phyloP scores from a whole-genome alignment of 1,140 invertebrate species.

The Euura lappo region DNA sequence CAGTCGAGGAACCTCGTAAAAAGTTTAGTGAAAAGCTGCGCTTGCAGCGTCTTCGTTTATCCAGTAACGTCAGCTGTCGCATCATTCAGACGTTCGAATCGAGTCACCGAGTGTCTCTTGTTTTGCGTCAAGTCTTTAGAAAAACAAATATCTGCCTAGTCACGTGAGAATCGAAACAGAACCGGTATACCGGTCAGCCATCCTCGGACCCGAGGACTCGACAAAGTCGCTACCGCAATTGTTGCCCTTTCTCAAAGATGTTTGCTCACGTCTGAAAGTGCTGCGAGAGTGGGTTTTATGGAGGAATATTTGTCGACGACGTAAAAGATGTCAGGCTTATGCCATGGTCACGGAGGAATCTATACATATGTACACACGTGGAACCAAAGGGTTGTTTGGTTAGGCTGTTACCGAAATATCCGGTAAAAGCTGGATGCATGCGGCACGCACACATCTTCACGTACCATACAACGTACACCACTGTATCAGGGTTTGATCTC shows the following conservation, averaged over 20 bases:
- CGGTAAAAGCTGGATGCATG: conserved; percentile 28
- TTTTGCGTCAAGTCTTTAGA: no score
- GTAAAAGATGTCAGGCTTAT: conserved; percentile 13
- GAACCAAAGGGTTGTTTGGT: conserved; percentile 30
- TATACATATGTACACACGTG: conserved; percentile 4
- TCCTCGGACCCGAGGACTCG: no score
- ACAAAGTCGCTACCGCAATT: not conserved
- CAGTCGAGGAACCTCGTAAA: no score
- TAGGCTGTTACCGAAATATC: conserved; percentile 30
- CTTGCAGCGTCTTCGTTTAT: no score
- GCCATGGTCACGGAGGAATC: not conserved
- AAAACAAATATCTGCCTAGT: not conserved
- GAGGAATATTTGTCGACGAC: conserved; percentile 35
- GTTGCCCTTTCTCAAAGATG: conserved; percentile 15
- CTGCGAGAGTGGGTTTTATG: conserved; percentile 19
- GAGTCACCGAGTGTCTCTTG: no score
- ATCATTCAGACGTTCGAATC: no score
- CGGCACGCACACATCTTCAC: no score
- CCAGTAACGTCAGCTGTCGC: no score
- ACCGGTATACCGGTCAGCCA: not conserved
- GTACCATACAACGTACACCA: no score
- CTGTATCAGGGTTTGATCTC: no score
- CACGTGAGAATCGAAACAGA: not conserved
- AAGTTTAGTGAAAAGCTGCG: no score
- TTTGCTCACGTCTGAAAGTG: conserved; percentile 25